phyloP scores from a whole-genome alignment of 2,113 vertebrate species.

The Actenoides hombroni region DNA sequence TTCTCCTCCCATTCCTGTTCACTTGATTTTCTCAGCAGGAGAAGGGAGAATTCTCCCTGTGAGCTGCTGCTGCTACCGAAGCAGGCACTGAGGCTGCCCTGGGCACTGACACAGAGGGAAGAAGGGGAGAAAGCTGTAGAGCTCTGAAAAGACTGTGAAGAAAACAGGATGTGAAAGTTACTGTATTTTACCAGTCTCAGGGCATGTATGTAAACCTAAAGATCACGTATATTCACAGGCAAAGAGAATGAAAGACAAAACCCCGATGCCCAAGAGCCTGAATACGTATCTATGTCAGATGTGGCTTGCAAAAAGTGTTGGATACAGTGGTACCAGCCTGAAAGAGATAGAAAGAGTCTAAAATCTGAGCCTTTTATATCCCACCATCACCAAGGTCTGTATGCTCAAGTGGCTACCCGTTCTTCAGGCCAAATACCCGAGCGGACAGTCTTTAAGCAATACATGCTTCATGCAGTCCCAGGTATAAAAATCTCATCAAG shows the following conservation, averaged over 20 bases:
- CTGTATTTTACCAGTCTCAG: not conserved
- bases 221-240: not conserved
- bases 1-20: not conserved
- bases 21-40: not conserved
- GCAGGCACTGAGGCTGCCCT: not conserved
- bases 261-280: not conserved
- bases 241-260: not conserved
- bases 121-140: not conserved
- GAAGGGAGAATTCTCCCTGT: not conserved
- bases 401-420: accelerated
- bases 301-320: not conserved
- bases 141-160: not conserved
- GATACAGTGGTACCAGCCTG: not conserved
- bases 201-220: not conserved
- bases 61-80: not conserved
- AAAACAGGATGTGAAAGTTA: not conserved
- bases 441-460: not conserved
- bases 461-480: not conserved
- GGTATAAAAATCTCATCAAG: not conserved
- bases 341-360: not conserved
- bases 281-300: not conserved
- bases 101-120: not conserved
- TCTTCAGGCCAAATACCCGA: not conserved
- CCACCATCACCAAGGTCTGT: not conserved
- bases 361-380: not conserved